Base-by-base conservation (phyloP, 2,888 invertebrate genomes). In the Cylloceria caligata region DNA sequence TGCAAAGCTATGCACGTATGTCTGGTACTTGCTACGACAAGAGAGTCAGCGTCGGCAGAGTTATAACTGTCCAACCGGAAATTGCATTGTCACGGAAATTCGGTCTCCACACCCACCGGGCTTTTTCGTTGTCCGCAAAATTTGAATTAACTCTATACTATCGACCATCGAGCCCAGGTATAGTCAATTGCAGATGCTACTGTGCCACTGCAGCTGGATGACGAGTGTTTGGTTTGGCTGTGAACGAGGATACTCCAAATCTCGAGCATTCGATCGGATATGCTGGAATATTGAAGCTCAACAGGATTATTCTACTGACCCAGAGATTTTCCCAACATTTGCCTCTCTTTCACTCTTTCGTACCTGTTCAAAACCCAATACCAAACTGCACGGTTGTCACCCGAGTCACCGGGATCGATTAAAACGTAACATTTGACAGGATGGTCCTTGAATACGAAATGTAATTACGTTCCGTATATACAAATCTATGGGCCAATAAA, bases 1-100 rank as follows among this genome's bases (percentile, higher is more conserved):
- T 87, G 81, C 83, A 84, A 89, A 85, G 80, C 88, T 60, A 62
- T 69, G 84, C 88, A 88, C 89, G 89, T 89, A 87, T 85, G 83
- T 75, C 82, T 84, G 72, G 68, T 68, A 39, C 47, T 74, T 71
- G 36, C 69, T 13, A 52, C 16, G 57, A 16, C 47, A 11, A 4
- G 42, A 21, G 34, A 60, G 7, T 34, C 67, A 55, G 34, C 47
- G 16, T 47, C 67, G 73, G 47, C 49, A 42, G 76, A 81, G 81
- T 83, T 83, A 73, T 79, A 79, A 64, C 71, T 36, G 57, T 64
- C 42, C 55, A 52, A 67, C 49, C 52, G 67, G 80, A 71, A 79
- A 78, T 84, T 79, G 76, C 83, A 80, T 81, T 83, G 78, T 83
- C 52, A 76, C 73, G 76, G 76, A 81, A 81, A 81, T 84, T 47